These are phyloP conservation scores for Apostichopus japonicus DNA, from an alignment of 35 echinoderm and acorn worm genomes.

Conservation along the genomic window DNA sequence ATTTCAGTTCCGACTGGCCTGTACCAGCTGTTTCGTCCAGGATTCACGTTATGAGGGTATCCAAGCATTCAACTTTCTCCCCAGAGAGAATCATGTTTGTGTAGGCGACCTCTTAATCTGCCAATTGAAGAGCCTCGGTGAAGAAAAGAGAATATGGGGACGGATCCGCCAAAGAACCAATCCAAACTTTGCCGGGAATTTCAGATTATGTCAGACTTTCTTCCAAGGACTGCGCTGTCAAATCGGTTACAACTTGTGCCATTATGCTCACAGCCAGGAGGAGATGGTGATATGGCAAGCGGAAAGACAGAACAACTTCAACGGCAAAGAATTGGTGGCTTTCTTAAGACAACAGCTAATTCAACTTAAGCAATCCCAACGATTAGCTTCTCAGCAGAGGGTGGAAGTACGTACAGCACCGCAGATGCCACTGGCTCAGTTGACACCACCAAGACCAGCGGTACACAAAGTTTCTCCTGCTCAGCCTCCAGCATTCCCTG, in stretches of 20 bases:
- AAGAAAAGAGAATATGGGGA: neutral
- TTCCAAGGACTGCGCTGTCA: conserved; percentile 56
- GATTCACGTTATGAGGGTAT: conserved; percentile 55
- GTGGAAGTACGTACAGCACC: neutral
- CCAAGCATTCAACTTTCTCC: conserved; percentile 30
- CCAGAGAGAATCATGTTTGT: conserved; percentile 57
- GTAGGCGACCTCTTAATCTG: conserved; percentile 68
- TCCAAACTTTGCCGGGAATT: neutral
- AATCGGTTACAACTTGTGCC: conserved; percentile 60
- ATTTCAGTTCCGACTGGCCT: conserved; percentile 65
- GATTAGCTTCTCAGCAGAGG: neutral
- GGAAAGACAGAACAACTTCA: conserved; percentile 67
- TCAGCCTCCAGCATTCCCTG: neutral
- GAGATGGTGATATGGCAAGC: conserved; percentile 78
- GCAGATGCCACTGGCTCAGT: neutral
- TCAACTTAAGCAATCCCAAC: neutral
- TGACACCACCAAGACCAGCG: neutral
- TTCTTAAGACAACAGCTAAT: conserved; percentile 36
- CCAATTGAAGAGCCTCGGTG: conserved; percentile 41
- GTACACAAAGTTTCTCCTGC: neutral
- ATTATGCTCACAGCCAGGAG: conserved; percentile 75
- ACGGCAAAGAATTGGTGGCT: conserved; percentile 68
- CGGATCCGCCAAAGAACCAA: conserved; percentile 4
- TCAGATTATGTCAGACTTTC: conserved; percentile 70
- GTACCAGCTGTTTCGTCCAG: conserved; percentile 62